These are phyloP conservation scores for Fratercula arctica DNA, from an alignment of 2,797 vertebrate genomes.

Conservation along the genomic window DNA sequence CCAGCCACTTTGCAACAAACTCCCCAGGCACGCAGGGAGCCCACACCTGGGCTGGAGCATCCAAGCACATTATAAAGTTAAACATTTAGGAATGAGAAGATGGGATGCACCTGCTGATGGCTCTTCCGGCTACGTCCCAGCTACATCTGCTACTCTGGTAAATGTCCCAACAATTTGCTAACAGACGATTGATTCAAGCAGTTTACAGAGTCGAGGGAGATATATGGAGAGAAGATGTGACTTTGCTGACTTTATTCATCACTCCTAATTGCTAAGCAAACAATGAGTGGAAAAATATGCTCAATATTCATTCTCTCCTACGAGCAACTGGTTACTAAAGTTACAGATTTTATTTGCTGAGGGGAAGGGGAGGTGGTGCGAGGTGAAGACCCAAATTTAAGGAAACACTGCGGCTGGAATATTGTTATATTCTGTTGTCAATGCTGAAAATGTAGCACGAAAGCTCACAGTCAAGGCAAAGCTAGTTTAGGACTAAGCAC, in stretches of 20 bases:
- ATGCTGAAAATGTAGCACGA: background rate
- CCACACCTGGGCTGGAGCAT: background rate
- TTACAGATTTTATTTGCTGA: background rate
- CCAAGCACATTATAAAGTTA: rapidly evolving
- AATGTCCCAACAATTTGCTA: background rate
- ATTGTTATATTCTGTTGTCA: background rate
- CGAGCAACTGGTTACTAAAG: background rate
- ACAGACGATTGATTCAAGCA: background rate
- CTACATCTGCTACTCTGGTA: background rate
- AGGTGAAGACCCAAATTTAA: background rate
- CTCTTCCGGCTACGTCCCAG: background rate
- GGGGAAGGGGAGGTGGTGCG: background rate
- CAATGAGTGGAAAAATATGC: background rate
- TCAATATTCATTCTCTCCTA: background rate
- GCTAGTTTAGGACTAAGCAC: background rate
- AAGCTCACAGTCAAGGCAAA: background rate
- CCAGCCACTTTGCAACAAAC: rapidly evolving
- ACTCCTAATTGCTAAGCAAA: conserved; percentile 14
- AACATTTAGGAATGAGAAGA: background rate
- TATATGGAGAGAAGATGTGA: background rate
- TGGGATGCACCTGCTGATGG: background rate
- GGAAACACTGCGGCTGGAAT: background rate
- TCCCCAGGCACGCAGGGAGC: background rate
- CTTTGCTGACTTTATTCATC: conserved; percentile 19
- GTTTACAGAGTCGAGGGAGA: background rate